phyloP scores from a whole-genome alignment of 1,140 invertebrate genomes.

The Chionoecetes opilio region DNA sequence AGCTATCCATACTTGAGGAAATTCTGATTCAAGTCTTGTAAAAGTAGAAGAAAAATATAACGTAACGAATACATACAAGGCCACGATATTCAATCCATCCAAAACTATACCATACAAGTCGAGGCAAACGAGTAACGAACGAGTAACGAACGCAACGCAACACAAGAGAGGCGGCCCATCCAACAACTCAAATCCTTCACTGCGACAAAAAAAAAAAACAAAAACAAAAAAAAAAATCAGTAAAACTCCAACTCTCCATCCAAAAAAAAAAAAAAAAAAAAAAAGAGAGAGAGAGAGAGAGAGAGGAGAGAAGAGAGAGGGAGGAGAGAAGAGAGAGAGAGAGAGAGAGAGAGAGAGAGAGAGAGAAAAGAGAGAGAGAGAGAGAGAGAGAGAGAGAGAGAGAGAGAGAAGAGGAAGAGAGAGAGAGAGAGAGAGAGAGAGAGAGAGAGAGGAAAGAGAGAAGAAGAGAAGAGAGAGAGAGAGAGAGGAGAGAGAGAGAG shows the following conservation, averaged over 20 bases:
- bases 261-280: slow-evolving; percentile 19
- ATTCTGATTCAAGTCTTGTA: too few relatives aligned
- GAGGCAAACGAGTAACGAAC: not conserved
- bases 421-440: too few relatives aligned
- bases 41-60: not conserved
- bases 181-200: not conserved
- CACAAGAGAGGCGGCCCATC: not conserved
- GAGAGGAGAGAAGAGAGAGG: not conserved
- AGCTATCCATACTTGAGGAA: too few relatives aligned
- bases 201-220: not conserved
- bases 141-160: not conserved
- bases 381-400: too few relatives aligned
- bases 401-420: too few relatives aligned
- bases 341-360: too few relatives aligned
- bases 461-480: too few relatives aligned
- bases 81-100: not conserved
- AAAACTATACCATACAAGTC: not conserved
- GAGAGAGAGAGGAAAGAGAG: too few relatives aligned
- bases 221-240: too few relatives aligned
- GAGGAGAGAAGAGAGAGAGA: too few relatives aligned
- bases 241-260: not conserved
- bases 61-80: not conserved
- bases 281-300: not conserved
- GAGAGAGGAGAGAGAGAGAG: too few relatives aligned
- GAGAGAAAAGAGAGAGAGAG: too few relatives aligned